Evolutionary conservation across 2,888 invertebrate genomes (phyloP), one percentile per base, ranked within the genome.

Genomic region (Prosapia bicincta): DNA sequence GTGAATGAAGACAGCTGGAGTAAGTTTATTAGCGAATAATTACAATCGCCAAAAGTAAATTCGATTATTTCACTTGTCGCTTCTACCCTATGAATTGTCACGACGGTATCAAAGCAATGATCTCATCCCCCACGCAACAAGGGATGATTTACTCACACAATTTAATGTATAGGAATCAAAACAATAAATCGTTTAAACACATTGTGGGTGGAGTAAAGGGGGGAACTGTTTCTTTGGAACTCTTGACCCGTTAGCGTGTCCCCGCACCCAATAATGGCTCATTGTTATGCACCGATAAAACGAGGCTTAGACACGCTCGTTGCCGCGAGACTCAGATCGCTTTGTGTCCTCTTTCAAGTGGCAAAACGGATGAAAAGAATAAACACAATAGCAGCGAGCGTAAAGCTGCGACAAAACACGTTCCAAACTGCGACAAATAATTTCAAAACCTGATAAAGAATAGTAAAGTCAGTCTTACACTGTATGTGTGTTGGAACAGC

Each of bases 101-200:
- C 9, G 30, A 38, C 9, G 6, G 38, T 38, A 38, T 38, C 38
- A 38, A 30, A 7, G 30, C 5, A 30, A 38, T 38, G 38, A 13
- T 38, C 3, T 15, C 38, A 38, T 38, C 54, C 54, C 54, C 20
- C 54, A 5, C 54, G 20, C 54, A 5, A 2, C 5, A 1, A 54
- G 54, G 54, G 9, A 54, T 54, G 54, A 54, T 54, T 54, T 54
- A 54, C 54, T 3, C 20, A 54, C 54, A 54, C 54, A 54, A 54
- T 54, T 54, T 54, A 54, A 54, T 54, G 54, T 54, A 54, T 54
- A 54, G 54, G 54, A 54, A 54, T 54, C 54, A 54, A 54, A 54
- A 54, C 54, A 54, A 54, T 54, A 54, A 54, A 54, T 54, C 54
- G 54, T 54, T 54, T 54, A 54, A 54, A 54, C 54, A 54, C 54